Evolutionary conservation across 1,140 invertebrate genomes (phyloP), one percentile per base, ranked within the genome.

Genomic region (Vollenhovia emeryi): DNA sequence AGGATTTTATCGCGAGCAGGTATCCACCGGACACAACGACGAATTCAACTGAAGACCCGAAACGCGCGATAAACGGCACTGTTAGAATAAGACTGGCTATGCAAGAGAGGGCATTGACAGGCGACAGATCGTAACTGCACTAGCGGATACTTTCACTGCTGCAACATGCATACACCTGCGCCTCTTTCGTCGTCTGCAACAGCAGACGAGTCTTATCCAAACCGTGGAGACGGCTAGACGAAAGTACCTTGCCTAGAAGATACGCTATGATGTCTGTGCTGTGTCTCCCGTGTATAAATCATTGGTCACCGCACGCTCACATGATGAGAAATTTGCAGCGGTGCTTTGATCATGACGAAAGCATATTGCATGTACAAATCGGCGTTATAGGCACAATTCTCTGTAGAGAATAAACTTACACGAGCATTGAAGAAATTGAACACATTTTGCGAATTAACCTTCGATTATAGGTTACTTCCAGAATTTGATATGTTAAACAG

Each of bases 111-210:
- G 86, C 91, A 92, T 93, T 93, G 93, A 93, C 92, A 94, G 92
- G 92, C 93, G 92, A 88, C 36, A 91, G 86, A 93, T 91, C 90
- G 90, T 90, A 87, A 79, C 86, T 89, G 75, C 88, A 88, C 87
- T 91, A 75, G 50, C 52, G 87, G 84, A 88, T 92, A 94, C 93
- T 94, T 94, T 94, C 93, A 94, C 93, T 93, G 83, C 83, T 86
- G 73, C 82, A 89, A 90, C 87, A 88, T 88, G 73, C 83, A 90
- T 88, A 76, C 89, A 90, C 89, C 73, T 90, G 89, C 86, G 86
- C 85, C 88, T 88, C 69, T 79, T 86, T 90, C 89, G 73, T 75
- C 71, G 57, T 88, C 89, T 79, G 52, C 45, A 43, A 57, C 45
- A 64, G 73, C 60, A 79, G 87, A 88, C 83, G 76, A 89, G 84